Evolutionary conservation across 2,888 invertebrate species (phyloP).

Genomic region (Liopterus haemorrhoidalis): DNA sequence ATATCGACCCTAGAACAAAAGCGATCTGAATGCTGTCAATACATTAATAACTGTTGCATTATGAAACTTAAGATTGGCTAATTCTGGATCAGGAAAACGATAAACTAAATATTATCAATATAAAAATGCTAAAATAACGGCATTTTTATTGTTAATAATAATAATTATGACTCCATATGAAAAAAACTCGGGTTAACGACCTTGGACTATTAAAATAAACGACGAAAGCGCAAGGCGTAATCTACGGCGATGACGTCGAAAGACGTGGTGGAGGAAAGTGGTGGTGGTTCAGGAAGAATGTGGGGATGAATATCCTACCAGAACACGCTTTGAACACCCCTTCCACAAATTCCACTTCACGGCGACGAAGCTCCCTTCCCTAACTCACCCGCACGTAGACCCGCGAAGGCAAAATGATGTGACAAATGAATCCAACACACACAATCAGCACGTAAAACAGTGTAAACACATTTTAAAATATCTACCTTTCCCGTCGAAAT

Average conservation of each 20-base stretch:
- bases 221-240: conserved; percentile 33
- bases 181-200: conserved; percentile 41
- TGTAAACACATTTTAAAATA: conserved; percentile 3
- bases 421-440: conserved; percentile 21
- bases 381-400: conserved; percentile 36
- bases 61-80: too few relatives aligned
- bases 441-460: conserved; percentile 4
- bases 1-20: too few relatives aligned
- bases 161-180: too few relatives aligned
- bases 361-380: conserved; percentile 49
- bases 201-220: conserved; percentile 37
- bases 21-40: too few relatives aligned
- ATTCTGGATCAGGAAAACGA: too few relatives aligned
- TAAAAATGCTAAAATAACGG: too few relatives aligned
- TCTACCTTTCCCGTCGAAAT: conserved; percentile 16
- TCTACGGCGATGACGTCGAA: conserved; percentile 45
- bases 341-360: conserved; percentile 48
- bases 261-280: conserved; percentile 46
- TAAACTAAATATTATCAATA: too few relatives aligned
- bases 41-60: too few relatives aligned
- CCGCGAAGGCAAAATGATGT: conserved; percentile 24
- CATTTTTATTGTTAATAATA: too few relatives aligned
- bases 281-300: conserved; percentile 47
- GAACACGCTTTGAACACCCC: conserved; percentile 47
- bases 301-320: conserved; percentile 49